Percentiles rank a stretch among this genome's conserved stretches.
phyloP scores from a whole-genome alignment of 2,888 invertebrate species.

The Drosophila picticornis region DNA sequence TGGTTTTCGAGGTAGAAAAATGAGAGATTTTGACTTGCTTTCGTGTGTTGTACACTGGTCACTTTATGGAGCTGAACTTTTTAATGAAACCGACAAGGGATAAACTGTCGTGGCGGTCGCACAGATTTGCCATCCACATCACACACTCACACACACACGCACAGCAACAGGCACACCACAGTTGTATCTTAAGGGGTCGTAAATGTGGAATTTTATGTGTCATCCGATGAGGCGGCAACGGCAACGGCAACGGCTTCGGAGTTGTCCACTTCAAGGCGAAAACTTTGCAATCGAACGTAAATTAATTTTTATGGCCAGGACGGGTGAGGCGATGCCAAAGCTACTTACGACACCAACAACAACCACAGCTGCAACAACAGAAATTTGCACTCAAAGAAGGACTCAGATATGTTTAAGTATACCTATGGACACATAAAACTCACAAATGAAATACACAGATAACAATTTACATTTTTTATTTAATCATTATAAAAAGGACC shows the following conservation, averaged over 20 bases:
- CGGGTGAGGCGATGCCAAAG: constrained; percentile 27
- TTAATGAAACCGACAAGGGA: constrained; percentile 51
- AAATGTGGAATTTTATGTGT: constrained; percentile 78
- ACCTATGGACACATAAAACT: not conserved
- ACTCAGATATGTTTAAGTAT: constrained; percentile 4
- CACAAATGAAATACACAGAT: not conserved
- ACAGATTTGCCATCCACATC: constrained; percentile 12
- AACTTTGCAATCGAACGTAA: constrained; percentile 77
- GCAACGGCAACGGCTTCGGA: not conserved
- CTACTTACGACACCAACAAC: constrained; percentile 21
- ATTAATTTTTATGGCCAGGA: constrained; percentile 72
- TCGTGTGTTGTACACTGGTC: not conserved
- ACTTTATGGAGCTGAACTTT: constrained; percentile 41
- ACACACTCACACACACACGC: constrained; percentile 44
- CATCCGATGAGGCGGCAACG: constrained; percentile 47
- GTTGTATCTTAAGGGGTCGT: constrained; percentile 65
- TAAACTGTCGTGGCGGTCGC: constrained; percentile 30
- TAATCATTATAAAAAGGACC: not conserved
- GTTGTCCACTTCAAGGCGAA: constrained; percentile 53
- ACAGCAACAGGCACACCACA: not conserved
- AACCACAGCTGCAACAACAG: constrained; percentile 12
- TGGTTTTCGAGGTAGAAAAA: not conserved
- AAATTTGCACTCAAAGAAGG: constrained; percentile 11
- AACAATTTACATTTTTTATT: not conserved
- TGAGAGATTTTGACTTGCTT: not conserved